Base-by-base conservation (phyloP, 2,113 vertebrate genomes). In the Clarias macrocephalus region DNA sequence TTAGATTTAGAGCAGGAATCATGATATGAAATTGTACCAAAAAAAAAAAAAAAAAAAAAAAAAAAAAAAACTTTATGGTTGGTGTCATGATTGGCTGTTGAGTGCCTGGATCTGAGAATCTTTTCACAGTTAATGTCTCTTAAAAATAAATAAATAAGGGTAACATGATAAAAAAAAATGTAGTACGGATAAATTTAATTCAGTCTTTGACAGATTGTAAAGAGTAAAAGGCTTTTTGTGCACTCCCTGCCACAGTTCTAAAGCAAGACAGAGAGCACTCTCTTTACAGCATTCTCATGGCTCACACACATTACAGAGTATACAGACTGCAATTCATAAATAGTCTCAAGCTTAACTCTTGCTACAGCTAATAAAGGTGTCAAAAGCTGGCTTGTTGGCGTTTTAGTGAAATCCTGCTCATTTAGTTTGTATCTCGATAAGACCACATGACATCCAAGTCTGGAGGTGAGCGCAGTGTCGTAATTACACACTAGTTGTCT, bases 271-370 rank as follows among this genome's bases (percentile, higher is more conserved):
- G n/a, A 59, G 0, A 33, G 19, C 79, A 48, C 37, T 52, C 79
- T 87, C 86, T 84, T 90, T 89, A 89, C 88, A 89, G 88, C 68
- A 75, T 75, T 68, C 83, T 86, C 82, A 90, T 56, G 72, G 59
- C 60, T 62, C 66, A 73, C 62, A 79, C 81, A 82, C 28, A 16
- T 30, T 15, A 28, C 19, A 73, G 2, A 42, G 18, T 42, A 23
- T 5, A 42, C 30, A 42, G 70, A 33, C 33, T 37, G 30, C 10
- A 33, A 70, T 18, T 33, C 30, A 33, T 33, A 21, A 63, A 33
- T 18, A 42, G 7, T 1, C 3, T 42, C 11, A 73, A 23, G 8
- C 37, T 21, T 16, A 23, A 73, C 11, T 33, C 66, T 8, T 42
- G 3, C 11, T 73, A 42, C 11, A 21, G 21, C 33, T 73, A 21